These are phyloP conservation scores for Lycophotia porphyrea DNA, from an alignment of 2,888 invertebrate genomes.

Conservation along the genomic window DNA sequence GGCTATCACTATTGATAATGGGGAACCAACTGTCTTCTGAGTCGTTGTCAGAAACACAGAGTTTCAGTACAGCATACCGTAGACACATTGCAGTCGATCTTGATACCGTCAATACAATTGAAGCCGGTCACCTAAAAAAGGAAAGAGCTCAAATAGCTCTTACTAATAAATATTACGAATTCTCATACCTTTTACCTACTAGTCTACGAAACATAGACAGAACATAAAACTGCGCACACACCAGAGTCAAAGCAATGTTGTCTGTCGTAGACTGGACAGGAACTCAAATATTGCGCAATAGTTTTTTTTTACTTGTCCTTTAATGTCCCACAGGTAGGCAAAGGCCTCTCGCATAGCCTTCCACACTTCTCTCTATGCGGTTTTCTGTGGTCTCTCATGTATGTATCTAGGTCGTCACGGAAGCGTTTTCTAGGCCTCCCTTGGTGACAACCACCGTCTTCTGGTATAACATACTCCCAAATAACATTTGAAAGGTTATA, in stretches of 20 bases:
- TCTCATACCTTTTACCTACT: conserved; percentile 6
- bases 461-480: too few relatives aligned
- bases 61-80: not conserved
- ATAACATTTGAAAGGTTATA: too few relatives aligned
- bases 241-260: not conserved
- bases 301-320: too few relatives aligned
- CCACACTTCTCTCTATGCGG: too few relatives aligned
- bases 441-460: too few relatives aligned
- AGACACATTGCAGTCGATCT: not conserved
- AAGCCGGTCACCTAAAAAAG: not conserved
- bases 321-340: too few relatives aligned
- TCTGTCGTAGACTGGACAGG: too few relatives aligned
- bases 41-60: not conserved
- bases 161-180: conserved; percentile 27
- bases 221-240: not conserved
- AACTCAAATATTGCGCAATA: not conserved
- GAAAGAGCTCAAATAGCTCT: not conserved
- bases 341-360: too few relatives aligned
- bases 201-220: not conserved
- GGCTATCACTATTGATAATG: not conserved
- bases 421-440: too few relatives aligned
- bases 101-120: conserved; percentile 1
- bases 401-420: too few relatives aligned
- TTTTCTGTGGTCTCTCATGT: too few relatives aligned
- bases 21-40: not conserved